Evolutionary conservation across 2,888 invertebrate genomes (phyloP), one percentile per base, ranked within the genome.

Genomic region (Caenorhabditis zanzibari): DNA sequence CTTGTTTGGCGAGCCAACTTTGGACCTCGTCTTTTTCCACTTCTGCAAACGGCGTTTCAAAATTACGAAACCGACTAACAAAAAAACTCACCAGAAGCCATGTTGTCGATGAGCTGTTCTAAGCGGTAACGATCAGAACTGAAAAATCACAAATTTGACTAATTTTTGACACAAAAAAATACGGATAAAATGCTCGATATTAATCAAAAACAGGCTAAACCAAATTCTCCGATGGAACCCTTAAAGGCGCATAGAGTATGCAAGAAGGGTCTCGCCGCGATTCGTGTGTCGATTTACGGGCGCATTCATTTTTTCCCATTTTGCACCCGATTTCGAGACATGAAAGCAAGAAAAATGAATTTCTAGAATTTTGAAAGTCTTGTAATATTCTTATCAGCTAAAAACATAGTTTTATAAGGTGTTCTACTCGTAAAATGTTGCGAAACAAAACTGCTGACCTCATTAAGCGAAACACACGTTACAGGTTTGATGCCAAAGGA

Each of bases 1-100:
- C 91, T 80, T 92, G 92, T 64, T 88, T 90, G 14, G 91, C 79
- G 5, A 84, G 64, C 84, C 84, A 84, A 28, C 80, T 80, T 81
- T 84, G 84, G 32, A 7, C 63, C 22, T 84, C 76, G 77, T 81
- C 81, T 35, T 72, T 61, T 22, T 81, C 84, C 22, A 32, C 72
- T 80, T 84, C 83, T 84, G 61, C 38, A 82, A 63, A 47, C 54
- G 2, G 2, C 10, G 38, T 10, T 38, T 38, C 54, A 54, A 19
- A 69, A 44, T 56, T 58, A 44, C 47, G 52, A 79, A 75, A 79
- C 24, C 47, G 24, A 19, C 2, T 1, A 32, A 56, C n/a, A 56
- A 0, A 1, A 19, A 38, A 56, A 49, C 68, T 47, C 59, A 84
- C 72, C 80, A 47, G 75, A 9, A 35, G 73, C 63, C 76, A 81